phyloP scores from a whole-genome alignment of 2,113 vertebrate genomes.

The Oncorhynchus masou region DNA sequence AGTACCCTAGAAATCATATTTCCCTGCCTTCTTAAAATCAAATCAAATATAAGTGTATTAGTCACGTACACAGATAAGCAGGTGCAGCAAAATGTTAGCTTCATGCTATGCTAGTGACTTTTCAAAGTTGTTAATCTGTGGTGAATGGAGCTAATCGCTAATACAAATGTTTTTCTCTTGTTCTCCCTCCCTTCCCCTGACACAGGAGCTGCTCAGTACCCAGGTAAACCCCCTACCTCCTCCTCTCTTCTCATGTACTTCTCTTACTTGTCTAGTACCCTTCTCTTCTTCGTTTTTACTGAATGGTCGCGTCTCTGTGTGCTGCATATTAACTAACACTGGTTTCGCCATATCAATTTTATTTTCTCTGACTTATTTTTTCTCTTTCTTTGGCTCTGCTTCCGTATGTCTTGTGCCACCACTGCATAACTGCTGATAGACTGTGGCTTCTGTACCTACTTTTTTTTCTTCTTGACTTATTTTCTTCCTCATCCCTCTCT shows the following conservation, averaged over 20 bases:
- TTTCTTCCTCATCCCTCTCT: slow-evolving; percentile 14
- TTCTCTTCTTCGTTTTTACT: neutral
- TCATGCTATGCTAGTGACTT: neutral
- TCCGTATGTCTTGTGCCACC: neutral
- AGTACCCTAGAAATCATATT: neutral
- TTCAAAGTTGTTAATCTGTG: neutral
- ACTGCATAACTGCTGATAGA: neutral
- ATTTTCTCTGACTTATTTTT: slow-evolving; percentile 5
- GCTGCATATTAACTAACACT: neutral
- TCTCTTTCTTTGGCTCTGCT: slow-evolving; percentile 12
- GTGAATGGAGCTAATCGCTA: slow-evolving; percentile 39
- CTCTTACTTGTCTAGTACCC: neutral
- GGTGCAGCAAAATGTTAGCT: too few species aligned
- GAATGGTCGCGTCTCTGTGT: slow-evolving; percentile 1
- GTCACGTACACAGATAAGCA: too few species aligned
- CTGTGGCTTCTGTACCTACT: neutral
- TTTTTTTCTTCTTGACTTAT: neutral
- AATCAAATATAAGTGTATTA: too few species aligned
- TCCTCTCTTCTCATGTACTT: slow-evolving; percentile 6
- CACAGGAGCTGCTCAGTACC: slow-evolving; percentile 73
- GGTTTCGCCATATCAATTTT: slow-evolving; percentile 2
- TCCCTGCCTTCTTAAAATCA: neutral
- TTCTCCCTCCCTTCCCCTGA: slow-evolving; percentile 22
- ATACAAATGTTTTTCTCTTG: slow-evolving; percentile 41
- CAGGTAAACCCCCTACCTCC: slow-evolving; percentile 61